phyloP scores from a whole-genome alignment of 2,888 invertebrate species.

The Trisateles emortualis region DNA sequence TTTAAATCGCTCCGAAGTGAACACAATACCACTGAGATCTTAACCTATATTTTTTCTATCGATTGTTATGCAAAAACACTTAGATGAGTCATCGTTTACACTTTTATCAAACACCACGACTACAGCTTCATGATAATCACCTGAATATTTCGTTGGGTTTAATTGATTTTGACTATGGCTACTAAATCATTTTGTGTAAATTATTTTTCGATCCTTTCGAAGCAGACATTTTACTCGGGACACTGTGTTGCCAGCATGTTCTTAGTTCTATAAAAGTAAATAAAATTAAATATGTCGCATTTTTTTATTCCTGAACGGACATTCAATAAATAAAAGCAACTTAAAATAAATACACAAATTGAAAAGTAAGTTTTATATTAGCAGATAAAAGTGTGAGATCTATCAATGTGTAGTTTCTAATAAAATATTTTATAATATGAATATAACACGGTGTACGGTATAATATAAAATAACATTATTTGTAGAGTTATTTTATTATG shows the following conservation, averaged over 20 bases:
- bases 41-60: constrained; percentile 86
- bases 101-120: constrained; percentile 56
- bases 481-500: too few relatives aligned
- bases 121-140: constrained; percentile 66
- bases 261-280: neutral
- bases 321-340: neutral
- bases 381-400: too few relatives aligned
- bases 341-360: too few relatives aligned
- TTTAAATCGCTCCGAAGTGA: constrained; percentile 71
- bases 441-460: too few relatives aligned
- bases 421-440: too few relatives aligned
- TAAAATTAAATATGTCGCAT: constrained; percentile 14
- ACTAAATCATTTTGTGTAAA: constrained; percentile 70
- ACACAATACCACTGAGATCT: constrained; percentile 80
- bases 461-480: too few relatives aligned
- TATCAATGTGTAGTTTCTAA: too few relatives aligned
- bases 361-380: too few relatives aligned
- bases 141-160: constrained; percentile 67
- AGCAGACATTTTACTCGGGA: constrained; percentile 83
- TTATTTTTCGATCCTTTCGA: constrained; percentile 73
- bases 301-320: constrained; percentile 1
- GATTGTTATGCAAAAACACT: constrained; percentile 86
- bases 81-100: constrained; percentile 69
- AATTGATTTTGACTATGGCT: constrained; percentile 61
- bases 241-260: constrained; percentile 57